Evolutionary conservation across 2,797 vertebrate species (phyloP).

Genomic region (Sebastes miniatus): DNA sequence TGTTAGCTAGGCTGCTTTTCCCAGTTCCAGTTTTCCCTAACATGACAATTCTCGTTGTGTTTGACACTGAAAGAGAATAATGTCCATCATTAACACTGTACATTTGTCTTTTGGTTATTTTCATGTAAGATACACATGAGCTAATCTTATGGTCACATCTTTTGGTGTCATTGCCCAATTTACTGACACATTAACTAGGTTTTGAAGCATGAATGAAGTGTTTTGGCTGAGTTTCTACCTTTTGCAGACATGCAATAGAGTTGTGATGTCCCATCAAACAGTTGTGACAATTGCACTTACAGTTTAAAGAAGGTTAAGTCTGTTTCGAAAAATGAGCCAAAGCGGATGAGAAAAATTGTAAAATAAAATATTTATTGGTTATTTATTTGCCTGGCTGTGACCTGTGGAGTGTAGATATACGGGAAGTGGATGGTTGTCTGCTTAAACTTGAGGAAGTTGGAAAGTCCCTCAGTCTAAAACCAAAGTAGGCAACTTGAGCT

Average conservation of each 20-base stretch:
- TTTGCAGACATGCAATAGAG: too few species aligned
- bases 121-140: neutral
- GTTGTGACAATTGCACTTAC: too few species aligned
- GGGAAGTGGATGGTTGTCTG: neutral
- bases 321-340: too few species aligned
- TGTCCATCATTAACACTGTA: neutral
- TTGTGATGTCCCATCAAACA: too few species aligned
- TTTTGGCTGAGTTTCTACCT: too few species aligned
- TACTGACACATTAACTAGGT: too few species aligned
- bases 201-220: too few species aligned
- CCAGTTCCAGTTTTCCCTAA: slow-evolving; percentile 6
- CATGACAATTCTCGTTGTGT: neutral
- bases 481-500: too few species aligned
- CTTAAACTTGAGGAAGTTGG: neutral
- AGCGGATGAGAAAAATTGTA: too few species aligned
- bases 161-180: too few species aligned
- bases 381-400: neutral
- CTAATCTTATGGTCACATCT: neutral
- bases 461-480: slow-evolving; percentile 22
- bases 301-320: too few species aligned
- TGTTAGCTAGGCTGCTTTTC: slow-evolving; percentile 34
- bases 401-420: neutral
- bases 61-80: neutral
- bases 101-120: too few species aligned
- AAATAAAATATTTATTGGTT: neutral